Evolutionary conservation across 2,797 vertebrate genomes (phyloP), one percentile per base, ranked within the genome.

Genomic region (Cirrhinus mrigala): DNA sequence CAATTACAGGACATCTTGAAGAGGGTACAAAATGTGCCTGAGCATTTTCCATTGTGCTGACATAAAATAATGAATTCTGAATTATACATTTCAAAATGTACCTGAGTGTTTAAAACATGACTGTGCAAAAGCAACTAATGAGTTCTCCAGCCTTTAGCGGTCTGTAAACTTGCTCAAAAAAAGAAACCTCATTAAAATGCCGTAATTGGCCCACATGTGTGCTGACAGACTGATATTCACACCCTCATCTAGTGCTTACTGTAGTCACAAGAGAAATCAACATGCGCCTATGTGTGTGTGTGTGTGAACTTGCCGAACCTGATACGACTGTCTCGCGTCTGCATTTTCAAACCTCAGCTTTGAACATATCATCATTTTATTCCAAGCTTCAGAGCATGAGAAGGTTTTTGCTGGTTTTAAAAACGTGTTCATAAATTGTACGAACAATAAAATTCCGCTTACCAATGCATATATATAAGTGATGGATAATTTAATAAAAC

Each of bases 121-220:
- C 27, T 37, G 66, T 37, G 76, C 83, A 50, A 70, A 50, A 79
- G 20, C 76, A 79, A 11, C 54, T 70, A 79, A 54, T 83, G 79
- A 58, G 58, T 56, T 76, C n/a, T 56, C 56, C 50, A 16, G 56
- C 20, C 50, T 86, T 85, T 78, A 85, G 73, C 29, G n/a, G 33
- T 80, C 66, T 82, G 68, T 79, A 56, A 46, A 60, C 33, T 56
- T 18, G 16, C 44, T 75, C 54, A 62, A 37, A 54, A 60, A 44
- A 82, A 70, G 64, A 79, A 83, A 85, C 79, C 80, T 90, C 66
- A 86, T 87, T 88, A 88, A 48, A 62, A 14, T 9, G 40, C n/a
- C 37, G 14, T 88, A 90, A 90, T 87, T 84, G 87, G 87, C 40
- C 44, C 77, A 84, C 88, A 69, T 82, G 85, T 89, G 89, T 90